Evolutionary conservation across 2,888 invertebrate species (phyloP).

Genomic region (Lampropteryx suffumata): DNA sequence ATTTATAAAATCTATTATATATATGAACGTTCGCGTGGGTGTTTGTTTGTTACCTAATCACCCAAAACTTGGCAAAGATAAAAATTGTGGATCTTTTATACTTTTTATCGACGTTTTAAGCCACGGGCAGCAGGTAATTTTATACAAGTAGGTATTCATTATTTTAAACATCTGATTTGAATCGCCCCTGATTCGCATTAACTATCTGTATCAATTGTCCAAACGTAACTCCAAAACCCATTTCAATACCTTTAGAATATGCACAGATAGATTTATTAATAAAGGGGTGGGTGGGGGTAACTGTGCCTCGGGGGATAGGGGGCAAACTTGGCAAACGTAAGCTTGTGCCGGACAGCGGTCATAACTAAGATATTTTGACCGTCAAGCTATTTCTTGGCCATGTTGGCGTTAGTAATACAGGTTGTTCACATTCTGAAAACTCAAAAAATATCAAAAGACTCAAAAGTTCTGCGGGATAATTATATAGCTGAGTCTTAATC

Average conservation of each 20-base stretch:
- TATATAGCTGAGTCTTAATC: too few relatives aligned
- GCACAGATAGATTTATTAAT: conserved; percentile 82
- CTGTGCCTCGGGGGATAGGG: conserved; percentile 59
- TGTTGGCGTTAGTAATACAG: conserved; percentile 61
- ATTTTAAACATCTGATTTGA: not conserved
- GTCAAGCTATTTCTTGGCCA: conserved; percentile 75
- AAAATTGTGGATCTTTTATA: too few relatives aligned
- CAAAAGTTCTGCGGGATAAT: too few relatives aligned
- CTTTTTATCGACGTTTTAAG: too few relatives aligned
- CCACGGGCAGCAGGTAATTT: too few relatives aligned
- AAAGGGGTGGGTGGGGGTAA: conserved; percentile 57
- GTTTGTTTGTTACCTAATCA: too few relatives aligned
- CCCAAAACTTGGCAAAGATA: too few relatives aligned
- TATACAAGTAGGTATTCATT: too few relatives aligned
- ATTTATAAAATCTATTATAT: too few relatives aligned
- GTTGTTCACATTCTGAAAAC: conserved; percentile 47
- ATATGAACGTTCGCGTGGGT: too few relatives aligned
- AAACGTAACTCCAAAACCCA: conserved; percentile 47
- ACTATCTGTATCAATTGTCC: conserved; percentile 39
- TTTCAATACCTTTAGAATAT: conserved; percentile 68
- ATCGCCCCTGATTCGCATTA: not conserved
- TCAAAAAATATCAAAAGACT: too few relatives aligned
- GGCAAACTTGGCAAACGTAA: conserved; percentile 74
- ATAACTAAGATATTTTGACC: conserved; percentile 83
- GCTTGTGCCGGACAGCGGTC: conserved; percentile 80